phyloP scores from a whole-genome alignment of 2,113 vertebrate species.

The Zeus faber region DNA sequence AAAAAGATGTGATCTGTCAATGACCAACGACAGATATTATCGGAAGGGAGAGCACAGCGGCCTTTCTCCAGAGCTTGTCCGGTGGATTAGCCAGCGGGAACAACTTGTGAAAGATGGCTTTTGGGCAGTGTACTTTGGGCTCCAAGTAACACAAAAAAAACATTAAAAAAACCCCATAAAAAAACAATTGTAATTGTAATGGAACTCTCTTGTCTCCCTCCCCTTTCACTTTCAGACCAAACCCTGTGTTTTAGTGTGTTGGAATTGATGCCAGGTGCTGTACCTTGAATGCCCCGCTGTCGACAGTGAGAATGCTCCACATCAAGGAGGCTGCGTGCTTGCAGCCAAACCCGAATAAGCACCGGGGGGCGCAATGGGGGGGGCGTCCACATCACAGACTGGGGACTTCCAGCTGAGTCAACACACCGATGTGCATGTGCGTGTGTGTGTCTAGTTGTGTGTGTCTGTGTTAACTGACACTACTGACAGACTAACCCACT shows the following conservation, averaged over 20 bases:
- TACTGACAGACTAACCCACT: slow-evolving; percentile 22
- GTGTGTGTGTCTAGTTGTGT: slow-evolving; percentile 13
- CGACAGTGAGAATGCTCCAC: slow-evolving; percentile 51
- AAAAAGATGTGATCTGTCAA: too few relatives aligned
- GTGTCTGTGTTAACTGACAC: slow-evolving; percentile 1
- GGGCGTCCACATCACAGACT: slow-evolving; percentile 52
- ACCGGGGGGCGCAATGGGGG: slow-evolving; percentile 38
- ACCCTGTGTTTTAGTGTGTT: slow-evolving; percentile 47
- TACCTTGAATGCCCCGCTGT: slow-evolving; percentile 56
- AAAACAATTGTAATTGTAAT: too few relatives aligned
- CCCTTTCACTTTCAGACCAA: slow-evolving; percentile 55
- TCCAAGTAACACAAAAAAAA: slow-evolving; percentile 34
- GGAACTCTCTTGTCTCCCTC: slow-evolving; percentile 37
- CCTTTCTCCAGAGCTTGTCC: slow-evolving; percentile 25
- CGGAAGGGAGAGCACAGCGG: too few relatives aligned
- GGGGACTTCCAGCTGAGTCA: slow-evolving; percentile 68
- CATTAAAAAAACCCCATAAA: too few relatives aligned
- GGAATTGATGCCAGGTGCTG: slow-evolving; percentile 68
- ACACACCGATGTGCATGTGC: slow-evolving; percentile 45
- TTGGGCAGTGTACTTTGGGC: slow-evolving; percentile 30
- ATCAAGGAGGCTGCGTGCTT: slow-evolving; percentile 62
- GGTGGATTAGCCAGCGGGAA: slow-evolving; percentile 32
- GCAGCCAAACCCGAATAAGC: slow-evolving; percentile 58
- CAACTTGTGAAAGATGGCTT: slow-evolving; percentile 55
- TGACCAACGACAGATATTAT: too few relatives aligned